Evolutionary conservation across 2,888 invertebrate species (phyloP).

Genomic region (Thereva unica): DNA sequence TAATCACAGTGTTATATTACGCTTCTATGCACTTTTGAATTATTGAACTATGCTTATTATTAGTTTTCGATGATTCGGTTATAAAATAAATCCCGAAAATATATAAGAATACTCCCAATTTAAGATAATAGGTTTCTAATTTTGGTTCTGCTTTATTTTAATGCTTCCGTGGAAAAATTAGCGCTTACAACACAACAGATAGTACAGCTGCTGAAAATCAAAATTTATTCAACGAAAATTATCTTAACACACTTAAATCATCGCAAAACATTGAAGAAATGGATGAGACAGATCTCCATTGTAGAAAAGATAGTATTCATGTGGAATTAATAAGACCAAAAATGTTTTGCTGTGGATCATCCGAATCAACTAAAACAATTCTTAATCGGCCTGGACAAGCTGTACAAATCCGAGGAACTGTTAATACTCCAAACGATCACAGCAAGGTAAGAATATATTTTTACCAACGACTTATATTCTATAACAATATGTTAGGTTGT

Average conservation of each 20-base stretch:
- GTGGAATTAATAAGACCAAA: constrained; percentile 49
- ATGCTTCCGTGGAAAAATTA: constrained; percentile 24
- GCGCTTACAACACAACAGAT: constrained; percentile 45
- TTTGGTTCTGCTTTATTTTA: constrained; percentile 34
- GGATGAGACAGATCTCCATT: constrained; percentile 56
- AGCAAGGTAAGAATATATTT: too few species aligned
- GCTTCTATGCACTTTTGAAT: too few species aligned
- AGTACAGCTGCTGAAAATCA: constrained; percentile 11
- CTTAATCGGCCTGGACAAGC: constrained; percentile 69
- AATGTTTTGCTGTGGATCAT: constrained; percentile 53
- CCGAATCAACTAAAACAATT: constrained; percentile 47
- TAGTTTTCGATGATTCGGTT: too few species aligned
- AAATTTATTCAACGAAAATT: constrained; percentile 57
- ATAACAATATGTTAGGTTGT: too few species aligned
- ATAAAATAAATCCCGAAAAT: too few species aligned
- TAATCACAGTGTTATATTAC: too few species aligned
- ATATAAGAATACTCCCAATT: too few species aligned
- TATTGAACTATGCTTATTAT: too few species aligned
- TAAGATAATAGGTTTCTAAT: not conserved
- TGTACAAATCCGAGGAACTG: constrained; percentile 59
- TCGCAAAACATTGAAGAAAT: constrained; percentile 48
- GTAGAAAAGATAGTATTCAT: constrained; percentile 55
- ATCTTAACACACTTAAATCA: constrained; percentile 59
- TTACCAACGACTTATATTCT: too few species aligned
- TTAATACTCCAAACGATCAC: too few species aligned